Evolutionary conservation across 2,797 vertebrate species (phyloP).

Genomic region (Takifugu ocellatus): DNA sequence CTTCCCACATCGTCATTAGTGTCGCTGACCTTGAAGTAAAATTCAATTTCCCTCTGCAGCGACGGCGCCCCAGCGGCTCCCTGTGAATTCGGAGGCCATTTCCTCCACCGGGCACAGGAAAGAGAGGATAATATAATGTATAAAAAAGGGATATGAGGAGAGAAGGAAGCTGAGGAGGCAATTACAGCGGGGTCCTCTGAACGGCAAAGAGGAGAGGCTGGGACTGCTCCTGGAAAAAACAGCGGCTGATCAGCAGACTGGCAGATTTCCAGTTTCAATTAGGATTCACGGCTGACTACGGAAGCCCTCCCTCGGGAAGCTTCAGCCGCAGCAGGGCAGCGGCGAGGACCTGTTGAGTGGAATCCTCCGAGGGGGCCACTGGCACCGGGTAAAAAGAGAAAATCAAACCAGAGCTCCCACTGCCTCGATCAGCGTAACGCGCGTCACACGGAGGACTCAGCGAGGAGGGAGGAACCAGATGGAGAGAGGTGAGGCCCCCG

Average conservation of each 20-base stretch:
- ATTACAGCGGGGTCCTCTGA: constrained; percentile 69
- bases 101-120: constrained; percentile 51
- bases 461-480: constrained; percentile 18
- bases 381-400: constrained; percentile 60
- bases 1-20: constrained; percentile 72
- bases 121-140: constrained; percentile 72
- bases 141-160: constrained; percentile 53
- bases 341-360: constrained; percentile 41
- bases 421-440: constrained; percentile 51
- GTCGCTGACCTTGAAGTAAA: constrained; percentile 79
- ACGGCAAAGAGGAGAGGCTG: constrained; percentile 43
- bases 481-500: constrained; percentile 30
- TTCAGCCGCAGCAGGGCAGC: constrained; percentile 17
- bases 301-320: constrained; percentile 32
- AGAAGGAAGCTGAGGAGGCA: constrained; percentile 67
- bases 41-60: constrained; percentile 75
- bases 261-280: constrained; percentile 62
- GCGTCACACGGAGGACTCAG: constrained; percentile 31
- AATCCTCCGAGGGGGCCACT: constrained; percentile 31
- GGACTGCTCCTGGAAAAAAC: constrained; percentile 53
- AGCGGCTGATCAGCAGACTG: constrained; percentile 50
- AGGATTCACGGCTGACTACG: constrained; percentile 36
- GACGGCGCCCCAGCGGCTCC: constrained; percentile 42
- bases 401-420: constrained; percentile 58
- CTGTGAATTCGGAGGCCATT: constrained; percentile 64